A percentile compares a stretch with the other conserved stretches of the same genome.
Evolutionary conservation across 2,113 vertebrate species (phyloP).

Genomic region (human): DNA sequence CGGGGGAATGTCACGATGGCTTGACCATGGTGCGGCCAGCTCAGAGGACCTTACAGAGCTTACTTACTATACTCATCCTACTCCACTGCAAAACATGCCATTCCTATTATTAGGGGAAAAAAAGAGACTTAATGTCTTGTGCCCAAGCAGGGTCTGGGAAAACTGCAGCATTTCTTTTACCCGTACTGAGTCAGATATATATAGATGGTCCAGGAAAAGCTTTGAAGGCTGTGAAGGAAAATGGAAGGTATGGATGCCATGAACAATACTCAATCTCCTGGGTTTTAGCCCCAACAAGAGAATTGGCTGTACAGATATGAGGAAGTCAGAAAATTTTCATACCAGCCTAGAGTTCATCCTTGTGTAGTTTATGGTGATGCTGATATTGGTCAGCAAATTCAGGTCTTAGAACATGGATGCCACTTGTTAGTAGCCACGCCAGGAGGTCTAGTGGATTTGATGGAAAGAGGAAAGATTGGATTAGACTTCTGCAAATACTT

Average conservation of each 20-base stretch:
- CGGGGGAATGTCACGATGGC: too few relatives aligned
- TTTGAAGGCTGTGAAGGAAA: slow-evolving; percentile 92
- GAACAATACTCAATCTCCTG: slow-evolving; percentile 95
- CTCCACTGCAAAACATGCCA: slow-evolving; percentile 95
- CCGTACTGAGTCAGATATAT: slow-evolving; percentile 95
- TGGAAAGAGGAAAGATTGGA: slow-evolving; percentile 96
- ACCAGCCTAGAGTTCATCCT: slow-evolving; percentile 93
- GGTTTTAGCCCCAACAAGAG: slow-evolving; percentile 94
- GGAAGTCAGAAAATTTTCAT: slow-evolving; percentile 95
- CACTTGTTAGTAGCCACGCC: slow-evolving; percentile 96
- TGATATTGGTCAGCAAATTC: slow-evolving; percentile 96
- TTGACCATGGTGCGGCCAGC: too few relatives aligned
- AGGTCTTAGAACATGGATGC: slow-evolving; percentile 94
- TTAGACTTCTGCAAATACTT: slow-evolving; percentile 96
- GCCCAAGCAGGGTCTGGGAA: slow-evolving; percentile 95
- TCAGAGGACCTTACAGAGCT: slow-evolving; percentile 71
- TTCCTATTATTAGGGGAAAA: slow-evolving; percentile 97
- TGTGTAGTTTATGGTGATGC: slow-evolving; percentile 96
- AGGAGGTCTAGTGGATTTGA: slow-evolving; percentile 96
- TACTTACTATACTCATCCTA: slow-evolving; percentile 93
- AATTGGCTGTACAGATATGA: slow-evolving; percentile 95
- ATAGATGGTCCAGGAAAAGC: slow-evolving; percentile 92
- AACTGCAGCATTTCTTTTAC: slow-evolving; percentile 95
- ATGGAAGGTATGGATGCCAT: slow-evolving; percentile 92
- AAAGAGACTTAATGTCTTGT: slow-evolving; percentile 97